phyloP scores from a whole-genome alignment of 2,113 vertebrate species.

The Gadus macrocephalus region DNA sequence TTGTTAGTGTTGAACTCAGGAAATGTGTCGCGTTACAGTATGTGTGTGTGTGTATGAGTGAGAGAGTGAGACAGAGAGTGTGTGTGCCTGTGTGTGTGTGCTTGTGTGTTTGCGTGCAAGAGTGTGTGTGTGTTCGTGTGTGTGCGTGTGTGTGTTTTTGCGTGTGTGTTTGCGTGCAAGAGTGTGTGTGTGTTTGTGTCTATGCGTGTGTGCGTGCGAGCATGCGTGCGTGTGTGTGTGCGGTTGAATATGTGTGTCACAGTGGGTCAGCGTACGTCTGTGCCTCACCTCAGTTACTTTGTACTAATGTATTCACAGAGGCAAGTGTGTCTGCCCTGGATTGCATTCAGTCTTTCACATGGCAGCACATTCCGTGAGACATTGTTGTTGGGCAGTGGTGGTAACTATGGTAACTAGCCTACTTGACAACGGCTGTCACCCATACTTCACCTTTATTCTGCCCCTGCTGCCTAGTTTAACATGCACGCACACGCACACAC shows the following conservation, averaged over 20 bases:
- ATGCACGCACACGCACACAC: not conserved
- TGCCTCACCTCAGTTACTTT: not conserved
- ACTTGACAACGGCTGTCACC: slow-evolving; percentile 58
- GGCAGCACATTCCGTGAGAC: slow-evolving; percentile 45
- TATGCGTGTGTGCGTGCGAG: not conserved
- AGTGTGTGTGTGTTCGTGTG: not conserved
- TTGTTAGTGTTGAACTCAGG: no score
- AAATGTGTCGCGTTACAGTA: not conserved
- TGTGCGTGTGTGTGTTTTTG: not conserved
- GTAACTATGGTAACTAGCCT: slow-evolving; percentile 64
- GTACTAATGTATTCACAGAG: not conserved
- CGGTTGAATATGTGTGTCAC: not conserved
- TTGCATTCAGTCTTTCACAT: slow-evolving; percentile 43
- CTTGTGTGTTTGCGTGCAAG: not conserved
- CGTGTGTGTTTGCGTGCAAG: not conserved
- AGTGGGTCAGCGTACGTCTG: slow-evolving; percentile 23
- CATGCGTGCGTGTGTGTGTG: not conserved
- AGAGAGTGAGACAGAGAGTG: not conserved
- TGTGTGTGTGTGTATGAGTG: not conserved
- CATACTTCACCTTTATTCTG: slow-evolving; percentile 24
- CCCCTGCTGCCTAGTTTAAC: slow-evolving; percentile 11
- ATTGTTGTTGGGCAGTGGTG: slow-evolving; percentile 48
- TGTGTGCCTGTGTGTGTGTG: not conserved
- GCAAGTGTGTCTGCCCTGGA: slow-evolving; percentile 25
- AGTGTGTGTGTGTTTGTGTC: not conserved